phyloP scores from a whole-genome alignment of 2,113 vertebrate species.

The Poecile atricapillus region DNA sequence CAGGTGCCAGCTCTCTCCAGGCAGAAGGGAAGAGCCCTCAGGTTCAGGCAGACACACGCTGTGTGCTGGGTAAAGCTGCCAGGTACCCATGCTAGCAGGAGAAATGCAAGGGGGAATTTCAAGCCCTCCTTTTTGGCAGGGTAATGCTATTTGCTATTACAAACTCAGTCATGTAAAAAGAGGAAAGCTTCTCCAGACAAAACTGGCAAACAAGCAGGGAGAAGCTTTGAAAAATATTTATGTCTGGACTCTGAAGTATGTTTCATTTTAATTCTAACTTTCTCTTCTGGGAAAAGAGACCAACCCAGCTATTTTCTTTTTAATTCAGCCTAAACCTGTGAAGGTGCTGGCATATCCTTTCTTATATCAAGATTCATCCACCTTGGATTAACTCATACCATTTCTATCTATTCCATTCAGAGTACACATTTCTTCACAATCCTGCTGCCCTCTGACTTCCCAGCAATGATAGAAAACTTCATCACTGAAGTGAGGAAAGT shows the following conservation, averaged over 20 bases:
- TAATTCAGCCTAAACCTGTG: neutral
- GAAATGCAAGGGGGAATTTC: neutral
- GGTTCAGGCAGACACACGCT: neutral
- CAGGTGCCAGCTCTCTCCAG: neutral
- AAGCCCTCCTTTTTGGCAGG: neutral
- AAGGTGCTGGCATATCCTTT: neutral
- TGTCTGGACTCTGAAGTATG: neutral
- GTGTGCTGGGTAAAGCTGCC: neutral
- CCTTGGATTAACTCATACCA: neutral
- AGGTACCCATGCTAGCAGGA: rapidly evolving
- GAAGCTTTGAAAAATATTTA: neutral
- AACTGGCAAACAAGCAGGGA: neutral
- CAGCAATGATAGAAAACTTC: neutral
- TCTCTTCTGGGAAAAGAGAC: neutral
- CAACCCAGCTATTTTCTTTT: neutral
- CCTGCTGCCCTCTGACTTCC: neutral
- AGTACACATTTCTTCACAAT: neutral
- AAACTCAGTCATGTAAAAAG: neutral
- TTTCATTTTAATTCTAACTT: neutral
- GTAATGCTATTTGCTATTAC: neutral
- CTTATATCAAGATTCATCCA: neutral
- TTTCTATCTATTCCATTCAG: neutral
- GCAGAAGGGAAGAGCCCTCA: neutral
- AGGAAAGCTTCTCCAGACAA: neutral
- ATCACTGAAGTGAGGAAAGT: neutral